phyloP scores from a whole-genome alignment of 2,888 invertebrate species.

The Trichopria drosophilae region DNA sequence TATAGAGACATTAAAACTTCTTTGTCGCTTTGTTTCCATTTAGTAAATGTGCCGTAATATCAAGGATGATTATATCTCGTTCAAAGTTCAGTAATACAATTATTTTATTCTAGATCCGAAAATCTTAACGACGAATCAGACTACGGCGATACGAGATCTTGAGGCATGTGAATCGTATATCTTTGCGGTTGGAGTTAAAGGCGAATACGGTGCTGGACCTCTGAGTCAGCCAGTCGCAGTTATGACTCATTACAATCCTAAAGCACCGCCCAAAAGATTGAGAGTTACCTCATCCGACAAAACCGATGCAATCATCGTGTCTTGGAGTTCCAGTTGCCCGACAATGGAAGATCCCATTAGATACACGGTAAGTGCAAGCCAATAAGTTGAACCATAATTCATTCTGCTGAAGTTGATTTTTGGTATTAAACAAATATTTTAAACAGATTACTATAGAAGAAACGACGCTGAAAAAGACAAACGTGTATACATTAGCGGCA shows the following conservation, averaged over 20 bases:
- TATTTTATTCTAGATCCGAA: constrained; percentile 55
- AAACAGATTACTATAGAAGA: constrained; percentile 62
- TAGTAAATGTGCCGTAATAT: no score
- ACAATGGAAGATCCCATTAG: constrained; percentile 59
- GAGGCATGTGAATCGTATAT: constrained; percentile 76
- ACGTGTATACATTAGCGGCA: constrained; percentile 60
- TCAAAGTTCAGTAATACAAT: no score
- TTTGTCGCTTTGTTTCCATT: no score
- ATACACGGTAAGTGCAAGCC: constrained; percentile 64
- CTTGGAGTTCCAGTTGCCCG: constrained; percentile 75
- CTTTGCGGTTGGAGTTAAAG: constrained; percentile 70
- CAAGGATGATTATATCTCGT: no score
- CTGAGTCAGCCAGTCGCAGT: constrained; percentile 62
- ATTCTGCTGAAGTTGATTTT: background rate
- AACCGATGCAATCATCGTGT: constrained; percentile 63
- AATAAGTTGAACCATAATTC: background rate
- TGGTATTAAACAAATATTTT: constrained; percentile 1
- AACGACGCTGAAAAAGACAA: constrained; percentile 56
- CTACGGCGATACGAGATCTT: constrained; percentile 64
- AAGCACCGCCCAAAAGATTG: constrained; percentile 72
- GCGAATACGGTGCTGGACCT: constrained; percentile 70
- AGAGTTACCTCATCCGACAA: constrained; percentile 57
- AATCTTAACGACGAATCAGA: constrained; percentile 61
- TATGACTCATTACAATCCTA: constrained; percentile 66
- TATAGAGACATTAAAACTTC: no score